Conservation (phyloP, 2,113 vertebrate genomes). For the Etheostoma spectabile region DNA sequence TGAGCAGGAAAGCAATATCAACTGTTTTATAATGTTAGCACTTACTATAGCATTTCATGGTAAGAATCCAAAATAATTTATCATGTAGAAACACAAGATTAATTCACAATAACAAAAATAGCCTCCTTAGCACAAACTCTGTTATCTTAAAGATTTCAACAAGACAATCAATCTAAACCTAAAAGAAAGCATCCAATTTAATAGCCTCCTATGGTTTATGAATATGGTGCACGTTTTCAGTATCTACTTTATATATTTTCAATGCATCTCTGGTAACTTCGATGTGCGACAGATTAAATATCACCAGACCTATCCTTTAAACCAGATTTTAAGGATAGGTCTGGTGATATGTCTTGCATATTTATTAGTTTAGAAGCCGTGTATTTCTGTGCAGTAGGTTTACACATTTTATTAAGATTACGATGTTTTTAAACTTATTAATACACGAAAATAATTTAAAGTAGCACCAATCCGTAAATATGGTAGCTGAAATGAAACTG, state of each 20-base stretch:
- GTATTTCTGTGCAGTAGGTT: too few relatives aligned
- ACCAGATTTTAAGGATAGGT: background rate
- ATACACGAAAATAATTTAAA: too few relatives aligned
- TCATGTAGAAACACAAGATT: slow-evolving; percentile 4
- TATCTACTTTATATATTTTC: background rate
- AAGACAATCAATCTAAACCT: background rate
- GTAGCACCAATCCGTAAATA: too few relatives aligned
- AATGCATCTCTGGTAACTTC: background rate
- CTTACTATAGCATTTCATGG: background rate
- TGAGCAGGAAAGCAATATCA: background rate
- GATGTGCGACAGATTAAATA: background rate
- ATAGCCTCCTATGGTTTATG: background rate
- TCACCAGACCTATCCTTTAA: background rate
- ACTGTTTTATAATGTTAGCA: background rate
- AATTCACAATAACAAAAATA: background rate
- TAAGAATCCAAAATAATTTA: background rate
- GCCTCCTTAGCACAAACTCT: background rate
- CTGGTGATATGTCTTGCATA: background rate
- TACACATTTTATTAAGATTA: background rate
- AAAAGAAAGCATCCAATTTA: background rate
- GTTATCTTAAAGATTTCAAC: background rate
- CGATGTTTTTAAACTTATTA: background rate
- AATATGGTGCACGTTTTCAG: background rate
- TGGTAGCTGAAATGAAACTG: too few relatives aligned
- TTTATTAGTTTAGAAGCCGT: background rate